Conservation (phyloP, 2,888 invertebrate species). For the Tenthredo notha region DNA sequence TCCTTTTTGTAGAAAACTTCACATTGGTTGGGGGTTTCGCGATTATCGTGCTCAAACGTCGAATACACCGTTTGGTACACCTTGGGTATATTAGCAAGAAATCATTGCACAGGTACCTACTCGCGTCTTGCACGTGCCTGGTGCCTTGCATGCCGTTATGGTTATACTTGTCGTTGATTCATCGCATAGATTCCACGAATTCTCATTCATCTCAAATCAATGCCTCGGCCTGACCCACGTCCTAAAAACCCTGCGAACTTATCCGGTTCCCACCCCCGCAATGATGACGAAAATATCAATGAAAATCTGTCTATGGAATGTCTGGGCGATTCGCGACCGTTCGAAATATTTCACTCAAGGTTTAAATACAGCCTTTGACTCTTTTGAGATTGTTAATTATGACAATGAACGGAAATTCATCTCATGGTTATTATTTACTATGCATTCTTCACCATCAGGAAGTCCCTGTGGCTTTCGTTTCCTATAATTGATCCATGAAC, state of each 20-base stretch:
- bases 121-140: neutral
- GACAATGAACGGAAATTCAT: neutral
- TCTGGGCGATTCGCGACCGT: neutral
- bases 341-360: neutral
- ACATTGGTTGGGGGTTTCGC: neutral
- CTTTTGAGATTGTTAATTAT: neutral
- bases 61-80: neutral
- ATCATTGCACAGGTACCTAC: neutral
- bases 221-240: neutral
- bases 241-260: neutral
- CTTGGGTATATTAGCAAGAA: neutral
- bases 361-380: neutral
- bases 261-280: neutral
- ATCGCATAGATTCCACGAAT: neutral
- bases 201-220: neutral
- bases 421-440: neutral
- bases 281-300: neutral
- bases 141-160: neutral
- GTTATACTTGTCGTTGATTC: conserved; percentile 9
- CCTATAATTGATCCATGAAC: neutral
- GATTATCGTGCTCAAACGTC: conserved; percentile 22
- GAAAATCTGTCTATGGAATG: neutral
- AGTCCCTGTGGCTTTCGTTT: neutral
- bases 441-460: neutral
- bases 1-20: conserved; percentile 36